Evolutionary conservation across 1,140 invertebrate genomes (phyloP), one percentile per base, ranked within the genome.

Genomic region (Globodera ellingtonae): DNA sequence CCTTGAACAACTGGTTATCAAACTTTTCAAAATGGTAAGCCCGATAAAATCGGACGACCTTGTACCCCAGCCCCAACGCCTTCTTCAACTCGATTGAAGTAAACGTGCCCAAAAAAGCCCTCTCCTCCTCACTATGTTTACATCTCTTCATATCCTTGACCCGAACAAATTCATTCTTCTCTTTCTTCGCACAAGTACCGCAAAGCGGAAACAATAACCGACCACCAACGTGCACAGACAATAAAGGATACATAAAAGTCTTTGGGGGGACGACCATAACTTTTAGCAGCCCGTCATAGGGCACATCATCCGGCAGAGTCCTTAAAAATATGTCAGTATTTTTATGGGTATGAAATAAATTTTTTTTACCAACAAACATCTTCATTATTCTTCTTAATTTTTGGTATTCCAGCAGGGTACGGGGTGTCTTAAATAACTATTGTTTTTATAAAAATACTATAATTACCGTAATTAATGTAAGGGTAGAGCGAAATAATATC

Each of bases 241-340:
- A 24, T 9, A 72, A 18, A 72, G 71, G 47, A n/a, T 50, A 48
- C 8, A n/a, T 6, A 0, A 72, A n/a, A 8, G 6, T 21, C 24
- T 72, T 72, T 6, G 71, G 71, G 21, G 71, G 35, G 0, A 72
- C 10, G 52, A 72, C 71, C n/a, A 8, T 50, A 6, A 72, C 71
- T 24, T 72, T 72, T 21, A 72, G 3, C 21, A 72, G 4, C 0
- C 56, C 56, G 5, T 62, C 56, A 5, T 62, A 72, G 6, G 47
- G 47, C 0, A 50, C 21, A 44, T 72, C 71, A 7, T 48, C 24
- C 0, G 71, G 52, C 52, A 24, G 21, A n/a, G 71, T 44, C 71
- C 24, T 24, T 24, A 24, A 24, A 24, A 24, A 24, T 24, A 0
- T 24, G 24, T 0, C 24, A 0, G 24, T 24, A n/a, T 24, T 24